Base-by-base conservation (phyloP, 2,888 invertebrate species). In the Lithodes maja region DNA sequence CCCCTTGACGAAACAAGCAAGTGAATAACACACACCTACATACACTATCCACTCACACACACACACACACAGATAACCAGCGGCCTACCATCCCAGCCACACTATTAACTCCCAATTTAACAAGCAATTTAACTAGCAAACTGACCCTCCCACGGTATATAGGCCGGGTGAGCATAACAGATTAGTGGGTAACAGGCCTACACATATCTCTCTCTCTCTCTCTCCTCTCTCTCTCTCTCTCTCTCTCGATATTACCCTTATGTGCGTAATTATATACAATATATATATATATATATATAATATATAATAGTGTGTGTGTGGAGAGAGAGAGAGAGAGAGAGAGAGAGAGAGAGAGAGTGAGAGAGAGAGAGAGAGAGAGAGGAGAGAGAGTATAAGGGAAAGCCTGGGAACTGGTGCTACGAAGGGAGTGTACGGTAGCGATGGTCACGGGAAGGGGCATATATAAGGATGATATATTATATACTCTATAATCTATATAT, bases 121-220 rank as follows among this genome's bases (percentile, higher is more conserved):
- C 85, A 85, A 85, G 50, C 85, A 85, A 85, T 85, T 85, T 85
- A 85, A 77, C 85, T 85, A 77, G 75, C 77, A 85, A 85, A 85
- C 85, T 85, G 85, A 68, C 85, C 85, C 85, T 74, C 68, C 85
- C 55, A 55, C 77, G 77, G 61, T 55, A 85, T 61, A 78, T 49
- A 53, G 77, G 55, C 61, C 78, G 75, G 78, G 77, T 77, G 78
- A 61, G 53, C 55, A 75, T 61, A 77, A 5, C 61, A 61, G 61
- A 85, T 85, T 85, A 78, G 77, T 78, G 55, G 78, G 85, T 85
- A 83, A 17, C 69, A 74, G 71, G 50, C 83, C 71, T 74, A 83
- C 83, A 71, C n/a, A 71, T 85, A 54, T 77, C 49, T 77, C 84
- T 61, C 61, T 61, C 61, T 61, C 12, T 12, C 61, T 61, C 12